Percentiles rank a stretch among this genome's conserved stretches.
Conservation (phyloP, 1,140 invertebrate genomes). For the Mycetomoellerius zeteki region DNA sequence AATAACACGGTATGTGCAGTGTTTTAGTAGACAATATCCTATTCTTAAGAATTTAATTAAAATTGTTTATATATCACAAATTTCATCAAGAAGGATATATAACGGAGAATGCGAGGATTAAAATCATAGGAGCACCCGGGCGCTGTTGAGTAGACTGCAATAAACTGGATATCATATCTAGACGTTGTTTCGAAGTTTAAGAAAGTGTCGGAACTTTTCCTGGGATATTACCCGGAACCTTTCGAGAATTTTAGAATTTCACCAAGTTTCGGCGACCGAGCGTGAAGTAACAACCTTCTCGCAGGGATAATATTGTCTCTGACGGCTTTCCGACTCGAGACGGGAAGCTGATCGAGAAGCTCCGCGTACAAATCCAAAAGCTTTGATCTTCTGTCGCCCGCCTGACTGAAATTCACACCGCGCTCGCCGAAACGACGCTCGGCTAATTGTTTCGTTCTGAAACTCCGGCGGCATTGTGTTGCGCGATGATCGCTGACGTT, state of each 20-base stretch:
- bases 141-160: conserved; percentile 58
- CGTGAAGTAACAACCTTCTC: conserved; percentile 63
- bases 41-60: conserved; percentile 58
- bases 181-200: conserved; percentile 65
- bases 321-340: background rate
- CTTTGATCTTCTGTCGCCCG: conserved; percentile 44
- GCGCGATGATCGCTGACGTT: conserved; percentile 28
- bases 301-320: conserved; percentile 53
- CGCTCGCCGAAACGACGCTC: conserved; percentile 38
- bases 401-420: conserved; percentile 38
- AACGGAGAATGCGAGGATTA: conserved; percentile 40
- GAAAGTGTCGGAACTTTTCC: conserved; percentile 71
- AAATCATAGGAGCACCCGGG: conserved; percentile 45
- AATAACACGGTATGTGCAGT: background rate
- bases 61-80: conserved; percentile 39
- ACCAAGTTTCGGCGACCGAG: conserved; percentile 58
- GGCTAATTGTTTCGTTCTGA: conserved; percentile 77
- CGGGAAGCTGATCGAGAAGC: conserved; percentile 48
- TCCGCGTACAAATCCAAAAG: conserved; percentile 61
- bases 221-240: conserved; percentile 65
- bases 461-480: conserved; percentile 64
- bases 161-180: conserved; percentile 50
- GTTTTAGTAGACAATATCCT: conserved; percentile 15
- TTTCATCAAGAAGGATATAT: conserved; percentile 26
- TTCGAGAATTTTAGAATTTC: conserved; percentile 69